Evolutionary conservation across 2,797 vertebrate genomes (phyloP).

Genomic region (Bradypodion ventrale): DNA sequence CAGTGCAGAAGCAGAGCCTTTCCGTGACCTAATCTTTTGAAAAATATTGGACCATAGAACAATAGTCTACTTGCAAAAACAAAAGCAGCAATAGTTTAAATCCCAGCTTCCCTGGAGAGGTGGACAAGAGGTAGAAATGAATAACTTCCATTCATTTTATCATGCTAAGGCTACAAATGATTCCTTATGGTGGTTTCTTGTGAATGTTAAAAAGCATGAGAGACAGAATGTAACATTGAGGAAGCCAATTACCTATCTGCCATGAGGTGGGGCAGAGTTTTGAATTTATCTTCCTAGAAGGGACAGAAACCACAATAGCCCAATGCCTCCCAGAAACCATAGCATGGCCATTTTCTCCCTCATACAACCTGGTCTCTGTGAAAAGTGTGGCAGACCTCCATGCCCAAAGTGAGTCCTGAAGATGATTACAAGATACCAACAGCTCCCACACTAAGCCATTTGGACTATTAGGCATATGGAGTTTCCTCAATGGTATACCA

Average conservation of each 20-base stretch:
- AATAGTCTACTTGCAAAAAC: background rate
- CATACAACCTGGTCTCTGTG: background rate
- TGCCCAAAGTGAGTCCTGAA: background rate
- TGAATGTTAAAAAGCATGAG: background rate
- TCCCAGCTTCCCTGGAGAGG: too few relatives aligned
- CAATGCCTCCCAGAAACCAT: background rate
- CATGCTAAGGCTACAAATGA: too few relatives aligned
- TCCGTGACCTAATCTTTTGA: background rate
- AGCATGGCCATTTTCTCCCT: background rate
- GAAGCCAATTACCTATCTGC: background rate
- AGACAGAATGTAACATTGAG: too few relatives aligned
- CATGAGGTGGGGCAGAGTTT: background rate
- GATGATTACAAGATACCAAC: background rate
- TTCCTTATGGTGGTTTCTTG: background rate
- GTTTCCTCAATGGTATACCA: background rate
- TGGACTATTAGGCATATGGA: background rate
- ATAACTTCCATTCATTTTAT: background rate
- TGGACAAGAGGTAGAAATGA: background rate
- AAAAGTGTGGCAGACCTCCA: background rate
- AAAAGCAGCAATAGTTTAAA: background rate
- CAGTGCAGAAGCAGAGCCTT: background rate
- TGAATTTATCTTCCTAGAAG: background rate
- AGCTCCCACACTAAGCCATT: background rate
- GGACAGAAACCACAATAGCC: background rate
- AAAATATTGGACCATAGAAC: background rate